phyloP scores from a whole-genome alignment of 2,888 invertebrate species.

The Ischnura elegans region DNA sequence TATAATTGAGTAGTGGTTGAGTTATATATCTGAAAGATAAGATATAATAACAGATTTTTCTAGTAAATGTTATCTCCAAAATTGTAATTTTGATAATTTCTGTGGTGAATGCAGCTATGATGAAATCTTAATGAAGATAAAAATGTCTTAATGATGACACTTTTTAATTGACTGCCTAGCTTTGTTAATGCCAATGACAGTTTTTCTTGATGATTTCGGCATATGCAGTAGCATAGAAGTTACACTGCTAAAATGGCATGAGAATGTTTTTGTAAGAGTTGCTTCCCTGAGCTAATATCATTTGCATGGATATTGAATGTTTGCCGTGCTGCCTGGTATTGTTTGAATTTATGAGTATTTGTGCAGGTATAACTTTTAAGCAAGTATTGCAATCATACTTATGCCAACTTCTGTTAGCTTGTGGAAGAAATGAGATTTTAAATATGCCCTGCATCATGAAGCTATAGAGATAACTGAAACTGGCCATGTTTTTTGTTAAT shows the following conservation, averaged over 20 bases:
- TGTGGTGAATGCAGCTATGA: no score
- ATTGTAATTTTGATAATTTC: no score
- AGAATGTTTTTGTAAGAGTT: background rate
- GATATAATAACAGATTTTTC: background rate
- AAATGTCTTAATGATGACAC: background rate
- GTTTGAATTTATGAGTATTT: background rate
- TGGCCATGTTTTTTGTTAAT: background rate
- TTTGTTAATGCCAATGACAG: background rate
- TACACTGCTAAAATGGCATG: background rate
- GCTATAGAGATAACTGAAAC: background rate
- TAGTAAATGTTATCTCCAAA: no score
- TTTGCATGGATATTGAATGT: slow-evolving; percentile 4
- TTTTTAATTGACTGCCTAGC: background rate
- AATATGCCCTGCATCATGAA: background rate
- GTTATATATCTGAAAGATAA: no score
- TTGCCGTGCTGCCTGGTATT: background rate
- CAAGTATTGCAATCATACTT: background rate
- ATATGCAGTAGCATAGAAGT: slow-evolving; percentile 5
- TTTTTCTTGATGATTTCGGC: background rate
- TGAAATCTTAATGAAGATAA: no score
- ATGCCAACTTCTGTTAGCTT: background rate
- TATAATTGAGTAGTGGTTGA: background rate
- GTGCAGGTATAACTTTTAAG: background rate
- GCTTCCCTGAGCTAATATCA: background rate
- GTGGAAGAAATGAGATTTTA: background rate